Base-by-base conservation (phyloP, 2,797 vertebrate species). In the Aulostomus chinensis region DNA sequence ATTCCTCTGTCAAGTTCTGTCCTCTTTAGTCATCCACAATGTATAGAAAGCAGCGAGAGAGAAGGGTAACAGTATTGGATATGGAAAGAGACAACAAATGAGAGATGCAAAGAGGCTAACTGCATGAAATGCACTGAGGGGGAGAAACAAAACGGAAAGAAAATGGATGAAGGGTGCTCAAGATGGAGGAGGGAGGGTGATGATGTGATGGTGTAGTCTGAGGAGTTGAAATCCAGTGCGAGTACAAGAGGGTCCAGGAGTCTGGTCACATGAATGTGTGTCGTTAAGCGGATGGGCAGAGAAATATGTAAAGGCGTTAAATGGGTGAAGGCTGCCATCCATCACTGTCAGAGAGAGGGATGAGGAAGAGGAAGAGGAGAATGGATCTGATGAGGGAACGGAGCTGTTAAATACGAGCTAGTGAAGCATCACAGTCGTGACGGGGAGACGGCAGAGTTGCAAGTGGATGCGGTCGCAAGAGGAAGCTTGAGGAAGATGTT, bases 291-390 rank as follows among this genome's bases (percentile, higher is more conserved):
- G 75, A 69, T 41, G 76, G 83, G 77, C 77, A 73, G 69, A 78
- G 83, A 84, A 86, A 85, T 85, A 81, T 84, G 81, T 84, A 84
- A 76, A 84, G 76, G 78, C 65, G 77, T 79, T 86, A 86, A 89
- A 83, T 17, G 20, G 63, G 68, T 81, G 80, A 86, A 83, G 78
- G 78, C 76, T 45, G 3, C 35, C 73, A 86, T 89, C 79, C 59
- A 35, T 89, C 84, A 85, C 51, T 78, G 83, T 85, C 81, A 13
- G 50, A 22, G 69, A 63, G 72, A 53, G 58, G 57, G 52, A 73
- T 67, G 68, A 62, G 61, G 21, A 47, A 68, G 56, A 62, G 61
- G 21, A 47, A 68, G 56, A 51, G 58, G 56, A 30, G 77, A 56
- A 16, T 7, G 51, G 52, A 76, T 83, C 84, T 76, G 85, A 84